These are phyloP conservation scores for Pipra filicauda DNA, from an alignment of 2,113 vertebrate genomes.

Conservation along the genomic window DNA sequence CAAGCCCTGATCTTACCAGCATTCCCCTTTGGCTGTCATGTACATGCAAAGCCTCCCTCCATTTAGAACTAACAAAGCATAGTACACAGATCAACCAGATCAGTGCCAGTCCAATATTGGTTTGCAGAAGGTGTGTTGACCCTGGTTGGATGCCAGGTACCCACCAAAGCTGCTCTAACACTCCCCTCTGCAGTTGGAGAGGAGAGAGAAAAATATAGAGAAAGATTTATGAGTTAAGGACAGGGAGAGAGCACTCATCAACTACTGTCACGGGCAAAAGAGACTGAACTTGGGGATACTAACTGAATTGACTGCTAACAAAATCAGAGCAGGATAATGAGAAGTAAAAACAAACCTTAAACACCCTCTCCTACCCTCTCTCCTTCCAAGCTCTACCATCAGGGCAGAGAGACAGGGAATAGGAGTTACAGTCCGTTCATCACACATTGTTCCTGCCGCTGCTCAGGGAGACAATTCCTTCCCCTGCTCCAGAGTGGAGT, in stretches of 20 bases:
- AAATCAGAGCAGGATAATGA: not conserved
- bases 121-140: not conserved
- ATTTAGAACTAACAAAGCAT: not conserved
- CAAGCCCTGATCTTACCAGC: not conserved
- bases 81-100: not conserved
- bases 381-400: not conserved
- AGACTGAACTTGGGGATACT: not conserved
- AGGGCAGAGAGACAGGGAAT: not conserved
- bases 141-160: not conserved
- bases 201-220: not conserved
- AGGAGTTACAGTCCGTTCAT: not conserved
- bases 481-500: not conserved
- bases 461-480: not conserved
- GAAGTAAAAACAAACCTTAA: not conserved
- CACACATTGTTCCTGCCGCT: not conserved
- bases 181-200: not conserved
- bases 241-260: not conserved
- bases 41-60: not conserved
- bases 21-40: not conserved
- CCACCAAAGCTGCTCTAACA: not conserved
- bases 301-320: not conserved
- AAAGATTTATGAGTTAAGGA: not conserved
- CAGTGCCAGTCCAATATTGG: not conserved
- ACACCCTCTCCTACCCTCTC: not conserved
- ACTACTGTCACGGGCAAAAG: rapidly evolving